Conservation (phyloP, 2,888 invertebrate species). For the Liodrosophila aerea region DNA sequence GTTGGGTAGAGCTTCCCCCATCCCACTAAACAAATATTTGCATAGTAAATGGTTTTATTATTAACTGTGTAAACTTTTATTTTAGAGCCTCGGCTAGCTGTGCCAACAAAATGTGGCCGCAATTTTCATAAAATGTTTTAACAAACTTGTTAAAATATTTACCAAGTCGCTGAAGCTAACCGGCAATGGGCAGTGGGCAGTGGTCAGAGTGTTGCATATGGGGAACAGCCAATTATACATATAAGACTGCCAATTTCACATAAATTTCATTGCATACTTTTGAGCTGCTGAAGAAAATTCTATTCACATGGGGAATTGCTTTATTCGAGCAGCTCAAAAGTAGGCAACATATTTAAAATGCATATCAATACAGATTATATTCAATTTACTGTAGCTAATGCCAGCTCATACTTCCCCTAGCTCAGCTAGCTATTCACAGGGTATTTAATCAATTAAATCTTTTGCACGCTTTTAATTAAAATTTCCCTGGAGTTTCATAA, state of each 20-base stretch:
- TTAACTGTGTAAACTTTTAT: constrained; percentile 71
- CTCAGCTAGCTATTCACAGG: too few relatives aligned
- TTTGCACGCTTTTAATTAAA: constrained; percentile 73
- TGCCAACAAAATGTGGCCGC: constrained; percentile 29
- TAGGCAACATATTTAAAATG: too few relatives aligned
- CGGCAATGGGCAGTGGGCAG: constrained; percentile 41
- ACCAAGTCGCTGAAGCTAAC: constrained; percentile 43
- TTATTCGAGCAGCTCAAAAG: too few relatives aligned
- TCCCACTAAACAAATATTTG: constrained; percentile 63
- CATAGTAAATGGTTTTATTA: constrained; percentile 76
- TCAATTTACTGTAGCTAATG: too few relatives aligned
- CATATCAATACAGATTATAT: too few relatives aligned
- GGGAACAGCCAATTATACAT: too few relatives aligned
- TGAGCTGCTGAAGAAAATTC: too few relatives aligned
- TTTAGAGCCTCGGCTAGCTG: constrained; percentile 19
- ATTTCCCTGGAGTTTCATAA: constrained; percentile 61
- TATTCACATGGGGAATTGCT: too few relatives aligned
- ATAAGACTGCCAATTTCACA: too few relatives aligned
- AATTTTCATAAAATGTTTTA: constrained; percentile 68
- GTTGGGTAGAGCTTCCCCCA: constrained; percentile 13
- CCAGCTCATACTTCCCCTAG: too few relatives aligned
- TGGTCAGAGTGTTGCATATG: constrained; percentile 26
- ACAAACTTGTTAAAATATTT: constrained; percentile 74
- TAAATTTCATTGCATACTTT: too few relatives aligned
- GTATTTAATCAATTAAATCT: constrained; percentile 73